Base-by-base conservation (phyloP, 2,888 invertebrate species). In the Dicycla oo region DNA sequence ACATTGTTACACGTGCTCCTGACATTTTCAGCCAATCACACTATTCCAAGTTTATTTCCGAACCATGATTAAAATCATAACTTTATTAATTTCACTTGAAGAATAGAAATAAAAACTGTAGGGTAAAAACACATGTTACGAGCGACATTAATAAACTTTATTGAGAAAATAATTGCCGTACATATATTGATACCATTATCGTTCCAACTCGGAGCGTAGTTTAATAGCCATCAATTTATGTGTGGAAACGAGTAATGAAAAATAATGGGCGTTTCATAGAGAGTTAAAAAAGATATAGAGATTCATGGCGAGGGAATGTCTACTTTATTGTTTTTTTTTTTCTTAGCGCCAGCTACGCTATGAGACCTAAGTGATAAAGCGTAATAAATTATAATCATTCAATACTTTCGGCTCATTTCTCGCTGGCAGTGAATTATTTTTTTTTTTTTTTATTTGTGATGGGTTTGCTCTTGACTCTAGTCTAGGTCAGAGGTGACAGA, bases 161-260 rank as follows among this genome's bases (percentile, higher is more conserved):
- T 81, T 74, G 82, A 81, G 63, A 30, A 78, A 71, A 82, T 81
- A 81, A 81, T 81, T 71, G 66, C 47, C 54, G 8, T 70, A 57
- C 53, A 26, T 70, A 57, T 49, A 26, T 40, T 56, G 43, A 70
- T 66, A 80, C 30, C 58, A 40, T 40, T 53, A 64, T 62, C 23
- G 43, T 64, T 56, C 13, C 40, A 53, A 30, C 4, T 64, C n/a
- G 13, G 26, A 26, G n/a, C 26, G 62, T 78, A 47, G 20, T 65
- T 47, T 78, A n/a, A 75, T 30, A 69, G 26, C 20, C 61, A 23
- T 69, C 11, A 49, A 74, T 64, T 61, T 68, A 34, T 43, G 38
- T 53, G 11, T 65, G n/a, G 47, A 45, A 23, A 49, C 40, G 34
- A 34, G 34, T 34, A 34, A 34, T 34, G 34, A 34, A 34, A 34